Percentiles rank a stretch among this genome's conserved stretches.
phyloP scores from a whole-genome alignment of 53 echinoderm and acorn worm genomes.

The Zoroaster sp. region DNA sequence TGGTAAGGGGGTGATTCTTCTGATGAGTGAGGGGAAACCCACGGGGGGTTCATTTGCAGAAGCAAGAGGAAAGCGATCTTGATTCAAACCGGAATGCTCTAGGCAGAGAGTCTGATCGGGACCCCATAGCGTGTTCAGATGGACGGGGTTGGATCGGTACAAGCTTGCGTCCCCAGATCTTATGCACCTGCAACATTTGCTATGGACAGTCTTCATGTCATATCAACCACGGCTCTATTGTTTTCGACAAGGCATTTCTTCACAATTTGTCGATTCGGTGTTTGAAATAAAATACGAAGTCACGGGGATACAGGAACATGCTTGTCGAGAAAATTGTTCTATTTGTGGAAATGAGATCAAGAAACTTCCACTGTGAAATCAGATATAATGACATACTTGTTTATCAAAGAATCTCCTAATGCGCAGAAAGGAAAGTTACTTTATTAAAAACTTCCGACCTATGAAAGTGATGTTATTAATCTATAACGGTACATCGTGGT shows the following conservation, averaged over 20 bases:
- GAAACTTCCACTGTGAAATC: not conserved
- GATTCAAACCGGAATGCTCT: constrained; percentile 45
- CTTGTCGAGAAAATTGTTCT: not conserved
- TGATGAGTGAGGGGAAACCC: constrained; percentile 43
- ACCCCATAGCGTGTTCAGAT: constrained; percentile 4
- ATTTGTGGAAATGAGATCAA: not conserved
- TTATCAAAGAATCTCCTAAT: too few relatives aligned
- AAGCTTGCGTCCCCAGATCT: not conserved
- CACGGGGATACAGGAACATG: not conserved
- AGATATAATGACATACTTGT: too few relatives aligned
- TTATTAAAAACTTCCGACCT: too few relatives aligned
- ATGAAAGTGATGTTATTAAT: too few relatives aligned
- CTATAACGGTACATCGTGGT: too few relatives aligned
- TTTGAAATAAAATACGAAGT: not conserved
- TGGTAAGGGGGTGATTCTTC: constrained; percentile 45
- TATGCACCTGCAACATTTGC: not conserved
- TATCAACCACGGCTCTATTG: too few relatives aligned
- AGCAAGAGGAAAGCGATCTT: constrained; percentile 37
- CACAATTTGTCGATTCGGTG: too few relatives aligned
- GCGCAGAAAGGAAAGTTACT: too few relatives aligned
- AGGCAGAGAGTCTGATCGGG: constrained; percentile 20
- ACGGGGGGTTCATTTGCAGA: constrained; percentile 2
- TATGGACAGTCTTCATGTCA: too few relatives aligned
- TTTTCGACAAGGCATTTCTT: too few relatives aligned
- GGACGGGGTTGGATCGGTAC: not conserved